Base-by-base conservation (phyloP, 1,140 invertebrate genomes). In the Adelges cooleyi region DNA sequence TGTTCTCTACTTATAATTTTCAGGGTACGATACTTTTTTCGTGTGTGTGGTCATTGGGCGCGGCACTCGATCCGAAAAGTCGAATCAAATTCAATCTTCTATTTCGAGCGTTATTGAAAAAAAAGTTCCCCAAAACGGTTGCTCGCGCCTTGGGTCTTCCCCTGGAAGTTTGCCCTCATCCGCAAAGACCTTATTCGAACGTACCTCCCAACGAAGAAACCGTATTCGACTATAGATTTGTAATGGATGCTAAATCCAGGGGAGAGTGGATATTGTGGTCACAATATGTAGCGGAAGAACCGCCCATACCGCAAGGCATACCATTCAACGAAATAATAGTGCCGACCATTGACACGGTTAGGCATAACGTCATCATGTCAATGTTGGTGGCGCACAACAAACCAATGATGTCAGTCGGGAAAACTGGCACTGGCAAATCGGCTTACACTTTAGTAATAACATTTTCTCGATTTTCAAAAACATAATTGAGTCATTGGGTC, bases 251-350 rank as follows among this genome's bases (percentile, higher is more conserved):
- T 25, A 42, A 80, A 82, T 87, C 86, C 20, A 88, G 89, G 78
- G 87, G 87, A 18, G 87, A 86, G 72, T 96, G 93, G 94, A 89
- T 88, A 70, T 79, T 82, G 10, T 96, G 92, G 93, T 79, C 86
- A 54, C 90, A 95, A 69, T 89, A 92, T 67, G 79, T 95, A 3
- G 77, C 83, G 17, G 78, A 82, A 10, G 82, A 83, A 2, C 83
- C 89, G 0, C 81, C 90, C 0, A 92, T 96, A 67, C 86, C 92
- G 1, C 80, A 90, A 44, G 93, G 96, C 70, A 87, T 91, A 29
- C 84, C 87, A 1, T 91, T 93, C 6, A 93, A 96, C 77, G 90
- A 95, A 78, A 95, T 97, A 62, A 88, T 95, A 53, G 90, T 97
- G 2, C 85, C 89, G 3, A 97, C 92, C 0, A 78, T 89, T 11